Conservation (phyloP, 2,888 invertebrate genomes). For the Leptogaster cylindrica region DNA sequence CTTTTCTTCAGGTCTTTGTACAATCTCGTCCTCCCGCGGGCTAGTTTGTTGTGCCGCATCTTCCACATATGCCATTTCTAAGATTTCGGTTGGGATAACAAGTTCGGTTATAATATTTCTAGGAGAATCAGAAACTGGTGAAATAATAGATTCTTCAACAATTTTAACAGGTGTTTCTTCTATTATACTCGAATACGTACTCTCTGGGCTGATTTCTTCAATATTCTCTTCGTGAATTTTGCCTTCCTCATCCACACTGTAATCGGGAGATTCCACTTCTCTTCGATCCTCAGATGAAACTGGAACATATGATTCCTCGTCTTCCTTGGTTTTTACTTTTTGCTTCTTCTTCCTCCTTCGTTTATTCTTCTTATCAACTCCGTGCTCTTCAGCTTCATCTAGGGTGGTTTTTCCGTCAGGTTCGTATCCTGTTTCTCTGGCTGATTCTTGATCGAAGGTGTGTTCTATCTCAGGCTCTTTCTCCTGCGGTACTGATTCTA, state of each 20-base stretch:
- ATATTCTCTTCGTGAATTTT: slow-evolving; percentile 56
- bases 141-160: slow-evolving; percentile 69
- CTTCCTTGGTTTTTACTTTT: slow-evolving; percentile 63
- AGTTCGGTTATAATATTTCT: slow-evolving; percentile 67
- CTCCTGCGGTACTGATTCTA: slow-evolving; percentile 50
- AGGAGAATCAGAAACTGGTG: slow-evolving; percentile 66
- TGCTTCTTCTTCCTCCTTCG: slow-evolving; percentile 66
- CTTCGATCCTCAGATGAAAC: slow-evolving; percentile 62
- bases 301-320: slow-evolving; percentile 64
- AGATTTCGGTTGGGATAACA: slow-evolving; percentile 58
- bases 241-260: slow-evolving; percentile 53
- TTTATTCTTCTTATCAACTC: slow-evolving; percentile 55
- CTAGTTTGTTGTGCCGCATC: slow-evolving; percentile 68
- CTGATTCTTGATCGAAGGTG: slow-evolving; percentile 60
- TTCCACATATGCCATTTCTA: slow-evolving; percentile 58
- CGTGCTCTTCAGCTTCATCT: slow-evolving; percentile 53
- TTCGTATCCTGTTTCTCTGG: slow-evolving; percentile 72
- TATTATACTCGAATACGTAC: slow-evolving; percentile 62
- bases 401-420: slow-evolving; percentile 70
- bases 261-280: slow-evolving; percentile 55
- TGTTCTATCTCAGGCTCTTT: neutral
- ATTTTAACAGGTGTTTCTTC: slow-evolving; percentile 70
- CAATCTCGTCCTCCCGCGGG: slow-evolving; percentile 56
- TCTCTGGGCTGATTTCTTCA: slow-evolving; percentile 58
- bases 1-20: slow-evolving; percentile 49